Conservation (phyloP, 53 echinoderm and acorn worm genomes). For the Paracentrotus lividus region DNA sequence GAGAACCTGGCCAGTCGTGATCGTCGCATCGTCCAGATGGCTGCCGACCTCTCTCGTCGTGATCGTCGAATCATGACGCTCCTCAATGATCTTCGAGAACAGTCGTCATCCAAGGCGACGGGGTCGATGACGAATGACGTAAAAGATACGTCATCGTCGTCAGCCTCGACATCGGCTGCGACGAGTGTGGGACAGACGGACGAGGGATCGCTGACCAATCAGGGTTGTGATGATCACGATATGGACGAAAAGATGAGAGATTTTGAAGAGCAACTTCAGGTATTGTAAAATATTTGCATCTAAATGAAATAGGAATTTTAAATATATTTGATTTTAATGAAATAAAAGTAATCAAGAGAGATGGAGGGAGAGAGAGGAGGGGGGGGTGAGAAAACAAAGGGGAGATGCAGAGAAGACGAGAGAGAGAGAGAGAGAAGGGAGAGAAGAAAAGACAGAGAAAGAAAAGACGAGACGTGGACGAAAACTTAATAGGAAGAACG, state of each 20-base stretch:
- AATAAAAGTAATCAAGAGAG: not conserved
- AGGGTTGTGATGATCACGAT: not conserved
- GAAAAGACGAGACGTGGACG: not conserved
- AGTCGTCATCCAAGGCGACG: slow-evolving; percentile 28
- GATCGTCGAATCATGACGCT: slow-evolving; percentile 65
- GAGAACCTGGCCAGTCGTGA: slow-evolving; percentile 51
- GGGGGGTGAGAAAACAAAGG: not conserved
- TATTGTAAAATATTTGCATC: not conserved
- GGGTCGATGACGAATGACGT: not conserved
- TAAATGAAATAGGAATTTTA: not conserved
- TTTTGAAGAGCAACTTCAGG: slow-evolving; percentile 25
- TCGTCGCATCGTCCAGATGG: slow-evolving; percentile 60
- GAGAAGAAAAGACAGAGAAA: not conserved
- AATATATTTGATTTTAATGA: no score
- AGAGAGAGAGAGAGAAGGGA: not conserved
- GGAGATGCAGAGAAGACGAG: not conserved
- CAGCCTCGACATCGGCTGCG: not conserved
- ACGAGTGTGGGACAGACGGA: not conserved
- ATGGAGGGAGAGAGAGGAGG: not conserved
- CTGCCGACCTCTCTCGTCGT: slow-evolving; percentile 54
- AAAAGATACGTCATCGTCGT: not conserved
- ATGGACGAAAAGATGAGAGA: slow-evolving; percentile 31
- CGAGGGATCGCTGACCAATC: not conserved
- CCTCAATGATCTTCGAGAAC: slow-evolving; percentile 48
- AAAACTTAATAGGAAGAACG: not conserved